Evolutionary conservation across 2,797 vertebrate species (phyloP), one percentile per base, ranked within the genome.

Genomic region (Pseudopleuronectes americanus): DNA sequence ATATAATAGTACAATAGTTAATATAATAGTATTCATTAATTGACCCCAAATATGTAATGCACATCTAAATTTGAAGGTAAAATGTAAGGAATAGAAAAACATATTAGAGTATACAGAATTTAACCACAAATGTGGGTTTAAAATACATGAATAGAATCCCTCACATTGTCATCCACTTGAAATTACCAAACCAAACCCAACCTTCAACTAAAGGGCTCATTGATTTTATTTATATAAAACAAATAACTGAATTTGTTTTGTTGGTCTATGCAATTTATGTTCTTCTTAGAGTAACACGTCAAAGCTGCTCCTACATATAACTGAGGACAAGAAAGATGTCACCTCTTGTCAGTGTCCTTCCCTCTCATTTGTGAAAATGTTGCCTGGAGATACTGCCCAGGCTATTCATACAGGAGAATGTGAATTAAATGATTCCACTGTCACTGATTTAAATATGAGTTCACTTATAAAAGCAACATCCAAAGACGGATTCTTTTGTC

Each of bases 281-380:
- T 59, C 19, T n/a, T 31, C 19, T 45, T 21, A 69, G 48, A 57
- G 24, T 17, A 51, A 54, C 22, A 14, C 56, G 43, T 49, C 23
- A 56, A 67, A 43, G 52, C 51, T 66, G 71, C 48, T 56, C 23
- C 9, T n/a, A 8, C 31, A 19, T 41, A n/a, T 4, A 31, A 21
- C 28, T 63, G 52, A 38, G 14, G 19, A 61, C 31, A 24, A 14
- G 3, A 54, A 21, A 43, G 33, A 51, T 31, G 22, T n/a, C 31
- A 33, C 8, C 31, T 33, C 31, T 33, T 9, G 31, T 33, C 31
- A 33, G 36, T 13, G 36, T 13, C 36, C 36, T 38, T 38, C 36
- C 36, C 10, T 38, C 9, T 38, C 36, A 13, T 38, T 38, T 13
- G 10, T 38, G 36, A 13, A 38, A 38, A 38, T 38, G 36, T 38